Evolutionary conservation across 2,113 vertebrate genomes (phyloP).

Genomic region (Otocyon megalotis): DNA sequence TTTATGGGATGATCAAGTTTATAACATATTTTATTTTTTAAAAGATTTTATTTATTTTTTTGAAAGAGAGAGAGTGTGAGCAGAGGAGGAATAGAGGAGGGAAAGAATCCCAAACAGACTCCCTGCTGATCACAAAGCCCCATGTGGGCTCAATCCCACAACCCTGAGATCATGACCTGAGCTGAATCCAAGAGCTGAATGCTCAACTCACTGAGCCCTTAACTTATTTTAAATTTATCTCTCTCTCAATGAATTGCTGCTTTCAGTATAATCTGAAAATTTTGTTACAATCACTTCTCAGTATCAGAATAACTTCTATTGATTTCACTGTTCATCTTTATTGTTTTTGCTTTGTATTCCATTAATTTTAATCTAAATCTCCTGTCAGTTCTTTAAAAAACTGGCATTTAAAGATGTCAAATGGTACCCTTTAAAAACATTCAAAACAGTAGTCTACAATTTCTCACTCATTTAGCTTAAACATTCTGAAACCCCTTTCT

Average conservation of each 20-base stretch:
- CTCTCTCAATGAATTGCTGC: conserved; percentile 26
- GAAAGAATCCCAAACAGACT: neutral
- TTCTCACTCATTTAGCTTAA: conserved; percentile 65
- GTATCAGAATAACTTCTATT: conserved; percentile 50
- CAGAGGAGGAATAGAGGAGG: neutral
- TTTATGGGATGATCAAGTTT: conserved; percentile 20
- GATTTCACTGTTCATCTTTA: conserved; percentile 45
- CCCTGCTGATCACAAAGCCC: neutral
- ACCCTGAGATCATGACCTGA: neutral
- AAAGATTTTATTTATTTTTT: neutral
- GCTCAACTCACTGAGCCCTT: neutral
- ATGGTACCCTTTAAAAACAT: conserved; percentile 41
- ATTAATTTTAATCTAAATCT: conserved; percentile 55
- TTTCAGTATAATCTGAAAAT: conserved; percentile 51
- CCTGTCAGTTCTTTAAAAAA: conserved; percentile 37
- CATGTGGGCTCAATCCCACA: rapidly evolving
- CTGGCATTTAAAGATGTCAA: conserved; percentile 53
- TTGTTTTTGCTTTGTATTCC: conserved; percentile 24
- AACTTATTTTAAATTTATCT: conserved; percentile 35
- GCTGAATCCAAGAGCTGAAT: neutral
- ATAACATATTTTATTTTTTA: neutral
- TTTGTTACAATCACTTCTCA: neutral
- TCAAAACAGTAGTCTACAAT: conserved; percentile 42
- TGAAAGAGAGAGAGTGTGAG: neutral
- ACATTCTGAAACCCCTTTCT: conserved; percentile 42